Evolutionary conservation across 2,888 invertebrate genomes (phyloP).

Genomic region (Metopia argyrocephala): DNA sequence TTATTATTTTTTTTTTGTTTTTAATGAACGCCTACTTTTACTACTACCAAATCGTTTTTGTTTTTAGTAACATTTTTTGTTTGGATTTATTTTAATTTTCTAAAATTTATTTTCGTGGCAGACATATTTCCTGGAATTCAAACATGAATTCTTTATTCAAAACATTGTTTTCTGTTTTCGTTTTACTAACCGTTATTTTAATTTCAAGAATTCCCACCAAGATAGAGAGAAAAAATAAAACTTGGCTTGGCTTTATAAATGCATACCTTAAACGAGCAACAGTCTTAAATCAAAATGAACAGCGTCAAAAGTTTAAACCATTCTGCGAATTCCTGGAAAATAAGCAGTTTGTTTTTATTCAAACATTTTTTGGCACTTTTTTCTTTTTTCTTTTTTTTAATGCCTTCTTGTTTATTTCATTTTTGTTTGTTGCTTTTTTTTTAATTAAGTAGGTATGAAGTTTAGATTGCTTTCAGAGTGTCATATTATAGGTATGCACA

Average conservation of each 20-base stretch:
- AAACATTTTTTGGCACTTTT: slow-evolving; percentile 59
- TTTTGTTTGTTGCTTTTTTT: neutral
- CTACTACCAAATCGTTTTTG: too few species aligned
- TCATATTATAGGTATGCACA: slow-evolving; percentile 18
- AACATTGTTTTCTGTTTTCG: slow-evolving; percentile 9
- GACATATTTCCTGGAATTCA: slow-evolving; percentile 41
- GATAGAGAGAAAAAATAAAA: slow-evolving; percentile 44
- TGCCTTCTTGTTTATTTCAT: slow-evolving; percentile 16
- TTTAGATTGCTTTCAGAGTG: slow-evolving; percentile 59
- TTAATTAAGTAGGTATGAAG: slow-evolving; percentile 60
- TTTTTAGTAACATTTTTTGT: neutral
- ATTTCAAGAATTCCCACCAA: slow-evolving; percentile 30
- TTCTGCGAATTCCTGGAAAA: slow-evolving; percentile 53
- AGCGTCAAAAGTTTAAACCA: slow-evolving; percentile 21
- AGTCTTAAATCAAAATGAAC: neutral
- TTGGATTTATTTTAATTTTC: neutral
- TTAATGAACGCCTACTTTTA: too few species aligned
- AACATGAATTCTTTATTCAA: slow-evolving; percentile 25
- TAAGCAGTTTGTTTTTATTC: slow-evolving; percentile 9
- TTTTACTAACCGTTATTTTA: slow-evolving; percentile 53
- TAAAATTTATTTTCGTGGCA: neutral
- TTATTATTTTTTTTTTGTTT: too few species aligned
- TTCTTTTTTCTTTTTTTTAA: slow-evolving; percentile 7
- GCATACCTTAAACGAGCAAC: neutral
- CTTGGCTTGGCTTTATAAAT: neutral